Base-by-base conservation (phyloP, 1,140 invertebrate genomes). In the Dysdera silvatica region DNA sequence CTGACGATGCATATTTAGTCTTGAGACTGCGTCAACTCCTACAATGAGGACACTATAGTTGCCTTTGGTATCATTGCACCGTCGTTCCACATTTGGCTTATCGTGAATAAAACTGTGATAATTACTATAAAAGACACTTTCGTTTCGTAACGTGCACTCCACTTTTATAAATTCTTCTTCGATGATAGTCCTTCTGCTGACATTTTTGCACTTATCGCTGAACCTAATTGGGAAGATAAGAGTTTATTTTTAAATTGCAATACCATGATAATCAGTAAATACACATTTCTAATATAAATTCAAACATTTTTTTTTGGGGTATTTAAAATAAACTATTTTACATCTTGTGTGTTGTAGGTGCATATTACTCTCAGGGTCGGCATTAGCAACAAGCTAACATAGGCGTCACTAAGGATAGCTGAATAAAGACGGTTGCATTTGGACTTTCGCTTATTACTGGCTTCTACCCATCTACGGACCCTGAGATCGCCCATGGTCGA, bases 11-110 rank as follows among this genome's bases (percentile, higher is more conserved):
- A 82, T 80, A 71, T 83, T 83, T 23, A 81, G 71, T 23, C 81
- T 72, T 3, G 83, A 84, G 28, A 83, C 76, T 0, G 81, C 79
- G 70, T 84, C 83, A 3, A 83, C 68, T 5, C 80, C 82, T 12
- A 83, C 61, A 62, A 82, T 74, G 3, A 81, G 59, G 12, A 82
- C 73, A 49, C 67, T 74, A 5, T 67, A 67, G n/a, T 35, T 26
- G 5, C 28, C 20, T 8, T 58, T 45, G 7, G 40, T 26, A n/a
- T 57, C 31, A 6, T 52, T 32, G 16, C 58, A 52, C 23, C 61
- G 45, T 4, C 41, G n/a, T 35, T 63, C 61, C 0, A 63, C 61
- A 3, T 40, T 14, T 8, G 28, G 37, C 14, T 67, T 63, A 18
- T 67, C 61, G 20, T 56, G 54, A 33, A 67, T 29, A 26, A 67